Base-by-base conservation (phyloP, 1,140 invertebrate genomes). In the Frieseomelitta varia region DNA sequence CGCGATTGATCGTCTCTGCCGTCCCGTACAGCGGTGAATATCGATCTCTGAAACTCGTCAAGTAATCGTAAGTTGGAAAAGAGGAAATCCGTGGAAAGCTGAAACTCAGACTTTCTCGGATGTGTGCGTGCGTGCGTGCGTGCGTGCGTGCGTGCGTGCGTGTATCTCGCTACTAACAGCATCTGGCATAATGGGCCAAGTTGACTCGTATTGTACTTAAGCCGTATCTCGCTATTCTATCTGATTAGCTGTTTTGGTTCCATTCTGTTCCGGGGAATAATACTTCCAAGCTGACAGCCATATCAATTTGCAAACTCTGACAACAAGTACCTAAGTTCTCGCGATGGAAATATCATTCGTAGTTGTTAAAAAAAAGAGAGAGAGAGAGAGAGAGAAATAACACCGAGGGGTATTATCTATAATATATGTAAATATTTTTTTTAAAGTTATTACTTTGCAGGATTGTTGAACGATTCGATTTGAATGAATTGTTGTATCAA, bases 141-240 rank as follows among this genome's bases (percentile, higher is more conserved):
- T 30, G 51, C n/a, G 39, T 47, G 39, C 39, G 39, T 47, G 39
- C 39, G 39, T 47, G 39, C 8, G 39, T 47, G 10, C 0, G 15
- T 30, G 51, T 34, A 77, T 39, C 56, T 61, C 24, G 10, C 12
- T 24, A 14, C 21, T 61, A n/a, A 0, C 39, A 39, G 39, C 39
- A 39, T 39, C 39, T 8, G 8, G 39, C 39, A 47, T 47, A 47
- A 47, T 47, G 39, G 39, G 39, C 39, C 39, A 47, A 47, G 39
- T 47, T 47, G 39, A 47, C 39, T 47, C 24, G 58, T 61, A 12
- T 83, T 24, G 86, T 88, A 87, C 86, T 88, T 87, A 86, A 86
- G 4, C 39, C 56, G 21, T 72, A 47, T 71, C 53, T 71, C 79
- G 34, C 8, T 55, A 8, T 65, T 74, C 47, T 75, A 55, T 69